Evolutionary conservation across 2,113 vertebrate species (phyloP), one percentile per base, ranked within the genome.

Genomic region (Pithys albifrons): DNA sequence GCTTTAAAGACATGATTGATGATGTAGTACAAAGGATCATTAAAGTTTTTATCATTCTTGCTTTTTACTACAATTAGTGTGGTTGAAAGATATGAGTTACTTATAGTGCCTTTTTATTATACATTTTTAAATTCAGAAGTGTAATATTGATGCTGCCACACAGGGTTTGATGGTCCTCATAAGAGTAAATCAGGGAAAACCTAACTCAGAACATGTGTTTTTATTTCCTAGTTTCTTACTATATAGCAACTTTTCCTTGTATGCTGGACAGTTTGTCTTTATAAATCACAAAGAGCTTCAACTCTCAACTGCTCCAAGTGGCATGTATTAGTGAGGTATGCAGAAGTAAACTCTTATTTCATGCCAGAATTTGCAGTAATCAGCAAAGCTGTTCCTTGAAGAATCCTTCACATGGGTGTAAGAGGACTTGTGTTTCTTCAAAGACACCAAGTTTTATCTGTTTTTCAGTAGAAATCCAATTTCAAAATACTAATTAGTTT

Each of bases 401-500:
- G 87, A 85, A 35, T 80, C 70, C 39, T 85, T 81, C 62, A 72
- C 20, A 19, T 0, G 4, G 4, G 1, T 87, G 6, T 74, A 72
- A 87, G 57, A 57, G 66, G 89, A 59, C 39, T 82, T 87, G 41
- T 24, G 20, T 55, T 78, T 88, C 54, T 93, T 75, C 35, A 37
- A 82, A 80, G 61, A 52, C 48, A 17, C 19, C 35, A 31, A 78
- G 22, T 85, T 87, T 93, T 96, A 48, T 84, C 66, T 91, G 15
- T 51, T 85, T 62, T 58, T 59, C 52, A 64, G 70, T 72, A 78
- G 52, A 87, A 91, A 94, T 75, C 39, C 48, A 48, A 20, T 78
- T 84, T 78, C 16, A 88, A 89, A 81, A 54, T 91, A 20, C 33
- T 91, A 58, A 94, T 89, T 87, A 85, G 73, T 88, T 93, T 81